Conservation (phyloP, 2,797 vertebrate genomes). For the Ambastaia sidthimunki region DNA sequence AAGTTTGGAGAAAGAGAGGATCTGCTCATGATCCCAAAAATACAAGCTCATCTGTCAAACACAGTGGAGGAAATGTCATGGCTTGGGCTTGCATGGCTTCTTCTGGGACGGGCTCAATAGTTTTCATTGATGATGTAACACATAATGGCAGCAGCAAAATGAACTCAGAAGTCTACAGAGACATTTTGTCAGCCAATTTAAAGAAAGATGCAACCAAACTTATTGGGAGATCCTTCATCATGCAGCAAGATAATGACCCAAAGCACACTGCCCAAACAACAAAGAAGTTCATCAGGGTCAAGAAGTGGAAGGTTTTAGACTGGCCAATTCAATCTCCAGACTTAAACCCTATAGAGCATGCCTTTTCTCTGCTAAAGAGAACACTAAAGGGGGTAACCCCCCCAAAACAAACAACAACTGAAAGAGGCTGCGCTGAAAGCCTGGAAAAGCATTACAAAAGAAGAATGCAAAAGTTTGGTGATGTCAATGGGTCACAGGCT, state of each 20-base stretch:
- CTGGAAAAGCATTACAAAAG: conserved; percentile 1
- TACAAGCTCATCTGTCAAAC: not conserved
- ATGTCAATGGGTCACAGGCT: not conserved
- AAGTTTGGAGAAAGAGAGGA: too few species aligned
- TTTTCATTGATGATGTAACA: not conserved
- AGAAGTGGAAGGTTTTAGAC: not conserved
- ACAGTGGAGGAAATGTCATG: not conserved
- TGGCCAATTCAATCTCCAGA: not conserved
- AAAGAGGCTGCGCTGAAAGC: not conserved
- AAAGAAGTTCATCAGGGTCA: not conserved
- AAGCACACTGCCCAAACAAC: not conserved
- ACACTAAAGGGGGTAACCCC: not conserved
- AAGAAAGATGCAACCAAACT: not conserved
- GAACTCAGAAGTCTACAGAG: not conserved
- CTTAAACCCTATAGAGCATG: not conserved
- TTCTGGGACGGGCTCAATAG: not conserved
- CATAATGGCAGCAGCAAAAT: conserved; percentile 7
- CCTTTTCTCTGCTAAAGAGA: not conserved
- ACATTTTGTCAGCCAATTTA: too few species aligned
- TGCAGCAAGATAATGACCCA: not conserved
- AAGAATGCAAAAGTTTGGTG: conserved; percentile 14
- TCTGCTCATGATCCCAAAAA: too few species aligned
- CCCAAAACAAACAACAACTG: not conserved
- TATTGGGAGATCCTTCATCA: not conserved
- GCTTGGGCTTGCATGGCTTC: conserved; percentile 5